Evolutionary conservation across 2,888 invertebrate genomes (phyloP).

Genomic region (Xanthorhoe designata): DNA sequence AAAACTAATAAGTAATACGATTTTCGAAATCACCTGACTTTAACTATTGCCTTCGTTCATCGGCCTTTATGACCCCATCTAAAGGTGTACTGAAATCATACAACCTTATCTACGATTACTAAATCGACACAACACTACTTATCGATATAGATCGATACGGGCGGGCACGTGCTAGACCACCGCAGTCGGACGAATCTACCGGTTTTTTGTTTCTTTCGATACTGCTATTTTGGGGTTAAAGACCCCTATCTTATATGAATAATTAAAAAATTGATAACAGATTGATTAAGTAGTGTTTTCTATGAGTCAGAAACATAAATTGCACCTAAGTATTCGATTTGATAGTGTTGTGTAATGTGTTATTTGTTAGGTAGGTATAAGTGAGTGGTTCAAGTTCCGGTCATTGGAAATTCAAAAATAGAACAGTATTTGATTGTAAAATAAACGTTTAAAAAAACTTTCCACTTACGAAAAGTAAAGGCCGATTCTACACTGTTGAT

Average conservation of each 20-base stretch:
- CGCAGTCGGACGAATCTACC: constrained; percentile 23
- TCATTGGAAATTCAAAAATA: neutral
- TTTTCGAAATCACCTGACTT: neutral
- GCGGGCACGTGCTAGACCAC: constrained; percentile 70
- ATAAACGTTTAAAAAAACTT: neutral
- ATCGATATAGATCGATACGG: constrained; percentile 78
- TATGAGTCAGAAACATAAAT: neutral
- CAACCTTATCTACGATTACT: constrained; percentile 18
- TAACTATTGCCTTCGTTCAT: neutral
- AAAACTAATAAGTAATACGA: too few relatives aligned
- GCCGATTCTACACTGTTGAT: constrained; percentile 6
- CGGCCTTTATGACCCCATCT: constrained; percentile 2
- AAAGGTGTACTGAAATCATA: constrained; percentile 17
- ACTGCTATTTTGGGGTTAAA: constrained; percentile 29
- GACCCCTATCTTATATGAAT: constrained; percentile 22
- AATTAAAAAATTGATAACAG: constrained; percentile 8
- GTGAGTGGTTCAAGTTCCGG: too few relatives aligned
- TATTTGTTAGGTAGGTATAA: neutral
- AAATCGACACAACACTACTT: constrained; percentile 37
- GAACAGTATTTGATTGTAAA: neutral
- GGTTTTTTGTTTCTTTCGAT: constrained; percentile 34
- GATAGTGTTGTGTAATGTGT: too few relatives aligned
- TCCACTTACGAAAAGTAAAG: constrained; percentile 7
- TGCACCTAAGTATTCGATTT: too few relatives aligned
- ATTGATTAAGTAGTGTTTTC: neutral